These are phyloP conservation scores for Peromyscus californicus DNA, from an alignment of 2,113 vertebrate species.

Conservation along the genomic window DNA sequence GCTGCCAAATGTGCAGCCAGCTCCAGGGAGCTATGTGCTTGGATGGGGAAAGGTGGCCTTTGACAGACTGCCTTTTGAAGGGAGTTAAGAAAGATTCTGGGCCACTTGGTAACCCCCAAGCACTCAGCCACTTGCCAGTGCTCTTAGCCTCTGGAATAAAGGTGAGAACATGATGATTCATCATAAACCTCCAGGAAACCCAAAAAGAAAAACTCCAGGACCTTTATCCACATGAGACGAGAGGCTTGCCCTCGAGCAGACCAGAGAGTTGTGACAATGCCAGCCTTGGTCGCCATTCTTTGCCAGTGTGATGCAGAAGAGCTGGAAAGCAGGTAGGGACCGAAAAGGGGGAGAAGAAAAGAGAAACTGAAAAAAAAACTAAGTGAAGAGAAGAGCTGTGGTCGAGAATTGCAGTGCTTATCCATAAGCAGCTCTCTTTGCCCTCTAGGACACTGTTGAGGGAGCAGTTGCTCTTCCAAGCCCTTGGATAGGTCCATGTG, in stretches of 20 bases:
- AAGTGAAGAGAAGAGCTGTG: neutral
- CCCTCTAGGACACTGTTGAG: neutral
- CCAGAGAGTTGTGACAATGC: rapidly evolving
- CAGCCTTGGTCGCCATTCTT: neutral
- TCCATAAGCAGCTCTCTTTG: neutral
- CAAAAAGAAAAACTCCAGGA: neutral
- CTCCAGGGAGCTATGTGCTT: neutral
- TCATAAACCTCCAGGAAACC: neutral
- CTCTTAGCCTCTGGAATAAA: neutral
- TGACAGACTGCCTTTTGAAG: neutral
- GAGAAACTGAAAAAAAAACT: neutral
- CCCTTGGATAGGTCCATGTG: no score
- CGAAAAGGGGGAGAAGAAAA: neutral
- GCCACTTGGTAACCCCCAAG: neutral
- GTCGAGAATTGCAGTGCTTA: neutral
- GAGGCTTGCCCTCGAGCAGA: neutral
- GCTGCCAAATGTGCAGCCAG: neutral
- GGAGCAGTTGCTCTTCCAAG: neutral
- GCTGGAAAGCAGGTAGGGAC: no score
- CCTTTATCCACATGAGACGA: neutral
- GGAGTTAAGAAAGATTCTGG: neutral
- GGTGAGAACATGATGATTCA: neutral
- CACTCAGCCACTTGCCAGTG: neutral
- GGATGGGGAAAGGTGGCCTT: neutral
- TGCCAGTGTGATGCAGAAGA: neutral